Evolutionary conservation across 2,113 vertebrate genomes (phyloP).

Genomic region (Neomonachus schauinslandi): DNA sequence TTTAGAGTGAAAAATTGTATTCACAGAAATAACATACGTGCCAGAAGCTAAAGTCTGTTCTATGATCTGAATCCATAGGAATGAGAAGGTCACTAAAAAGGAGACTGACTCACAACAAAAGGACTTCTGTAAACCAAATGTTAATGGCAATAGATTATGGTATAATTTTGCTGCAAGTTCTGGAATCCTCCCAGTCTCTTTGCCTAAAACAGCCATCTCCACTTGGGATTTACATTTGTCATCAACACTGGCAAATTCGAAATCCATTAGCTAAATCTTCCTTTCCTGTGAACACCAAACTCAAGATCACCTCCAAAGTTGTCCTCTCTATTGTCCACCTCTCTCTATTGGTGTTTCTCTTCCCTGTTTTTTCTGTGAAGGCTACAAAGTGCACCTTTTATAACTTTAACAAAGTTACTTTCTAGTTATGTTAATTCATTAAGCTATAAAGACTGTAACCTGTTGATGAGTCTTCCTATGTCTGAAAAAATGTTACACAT

Average conservation of each 20-base stretch:
- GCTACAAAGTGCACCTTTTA: neutral
- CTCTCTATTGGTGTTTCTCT: neutral
- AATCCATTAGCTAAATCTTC: neutral
- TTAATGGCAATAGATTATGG: neutral
- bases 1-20: neutral
- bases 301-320: neutral
- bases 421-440: neutral
- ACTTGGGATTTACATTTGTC: neutral
- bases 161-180: neutral
- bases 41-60: neutral
- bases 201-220: neutral
- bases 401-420: neutral
- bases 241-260: neutral
- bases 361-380: neutral
- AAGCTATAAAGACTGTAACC: neutral
- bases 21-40: neutral
- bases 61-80: neutral
- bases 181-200: neutral
- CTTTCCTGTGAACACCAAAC: neutral
- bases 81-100: constrained; percentile 3
- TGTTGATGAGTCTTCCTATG: neutral
- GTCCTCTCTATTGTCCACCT: neutral
- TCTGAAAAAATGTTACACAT: neutral
- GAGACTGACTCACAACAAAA: neutral
- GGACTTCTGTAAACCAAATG: neutral